Evolutionary conservation across 2,113 vertebrate species (phyloP).

Genomic region (Paradoxurus hermaphroditus): DNA sequence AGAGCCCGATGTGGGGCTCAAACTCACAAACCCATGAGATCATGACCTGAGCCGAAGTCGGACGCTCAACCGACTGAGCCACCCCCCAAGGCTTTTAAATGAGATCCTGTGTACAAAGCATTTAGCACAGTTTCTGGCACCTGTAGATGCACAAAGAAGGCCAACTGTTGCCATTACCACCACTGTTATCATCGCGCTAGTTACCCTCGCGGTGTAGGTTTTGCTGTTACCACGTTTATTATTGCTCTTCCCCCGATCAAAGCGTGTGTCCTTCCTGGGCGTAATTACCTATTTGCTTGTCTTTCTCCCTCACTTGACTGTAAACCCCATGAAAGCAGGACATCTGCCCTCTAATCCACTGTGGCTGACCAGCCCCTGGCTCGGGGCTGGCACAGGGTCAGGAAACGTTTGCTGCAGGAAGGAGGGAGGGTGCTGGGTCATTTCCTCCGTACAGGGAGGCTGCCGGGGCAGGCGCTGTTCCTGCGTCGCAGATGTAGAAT

Average conservation of each 20-base stretch:
- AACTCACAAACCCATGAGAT: no score
- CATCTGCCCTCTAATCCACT: not conserved
- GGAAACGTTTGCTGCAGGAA: not conserved
- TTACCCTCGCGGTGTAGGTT: no score
- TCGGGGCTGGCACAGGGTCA: not conserved
- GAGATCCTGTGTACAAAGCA: not conserved
- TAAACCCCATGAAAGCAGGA: not conserved
- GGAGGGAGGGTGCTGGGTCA: not conserved
- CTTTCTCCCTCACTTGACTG: not conserved
- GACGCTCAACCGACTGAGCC: no score
- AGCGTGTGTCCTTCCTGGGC: not conserved
- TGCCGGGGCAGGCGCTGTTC: not conserved
- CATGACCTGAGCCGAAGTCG: no score
- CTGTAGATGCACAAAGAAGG: not conserved
- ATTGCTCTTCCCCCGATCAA: not conserved
- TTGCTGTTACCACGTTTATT: no score
- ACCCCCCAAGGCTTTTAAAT: not conserved
- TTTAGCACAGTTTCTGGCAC: not conserved
- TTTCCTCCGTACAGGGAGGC: not conserved
- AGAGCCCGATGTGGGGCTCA: no score
- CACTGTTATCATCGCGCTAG: fast-evolving
- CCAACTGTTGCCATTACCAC: fast-evolving
- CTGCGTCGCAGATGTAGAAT: not conserved
- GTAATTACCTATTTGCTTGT: not conserved
- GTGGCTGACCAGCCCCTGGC: not conserved